Evolutionary conservation across 2,113 vertebrate species (phyloP), one percentile per base, ranked within the genome.

Genomic region (Malurus cyaneus): DNA sequence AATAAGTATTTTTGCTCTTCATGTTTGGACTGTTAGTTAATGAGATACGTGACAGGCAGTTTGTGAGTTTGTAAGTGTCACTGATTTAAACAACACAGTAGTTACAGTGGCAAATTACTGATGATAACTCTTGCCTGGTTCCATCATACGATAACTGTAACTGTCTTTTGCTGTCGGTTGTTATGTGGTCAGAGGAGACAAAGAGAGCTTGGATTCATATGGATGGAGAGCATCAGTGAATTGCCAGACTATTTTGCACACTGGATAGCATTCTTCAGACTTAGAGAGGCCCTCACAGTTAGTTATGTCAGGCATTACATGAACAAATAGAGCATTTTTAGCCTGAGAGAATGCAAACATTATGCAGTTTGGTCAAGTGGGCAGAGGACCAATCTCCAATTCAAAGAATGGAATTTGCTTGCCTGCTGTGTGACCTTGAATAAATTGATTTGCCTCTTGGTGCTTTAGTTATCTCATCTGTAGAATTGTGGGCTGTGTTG

Each of bases 261-360:
- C 47, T 77, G 62, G 65, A 57, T 46, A 39, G 41, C 70, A 93
- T 86, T 92, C 80, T 67, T 62, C 56, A 71, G 10, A 26, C 47
- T 50, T 11, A 71, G 76, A 92, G 86, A 72, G 47, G 61, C 88
- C 70, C 53, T 92, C 89, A 65, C 20, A 86, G 60, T 21, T 83
- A 77, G 67, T 84, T 92, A 86, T 90, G 52, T 36, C 59, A 83
- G 49, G 56, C 31, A 60, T 86, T 88, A n/a, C 18, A 47, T 39
- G 86, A 86, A 95, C 82, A 92, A 95, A 93, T 15, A 65, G 39
- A 93, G 41, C 54, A 56, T 91, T 95, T 83, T 88, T 93, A 76
- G 65, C 56, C 80, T 56, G 26, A 88, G 60, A 96, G 67, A 95
- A 96, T 78, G 69, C 56, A 92, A 96, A 94, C 49, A 60, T 95